Evolutionary conservation across 1,140 invertebrate genomes (phyloP).

Genomic region (Zaprionus ghesquierei): DNA sequence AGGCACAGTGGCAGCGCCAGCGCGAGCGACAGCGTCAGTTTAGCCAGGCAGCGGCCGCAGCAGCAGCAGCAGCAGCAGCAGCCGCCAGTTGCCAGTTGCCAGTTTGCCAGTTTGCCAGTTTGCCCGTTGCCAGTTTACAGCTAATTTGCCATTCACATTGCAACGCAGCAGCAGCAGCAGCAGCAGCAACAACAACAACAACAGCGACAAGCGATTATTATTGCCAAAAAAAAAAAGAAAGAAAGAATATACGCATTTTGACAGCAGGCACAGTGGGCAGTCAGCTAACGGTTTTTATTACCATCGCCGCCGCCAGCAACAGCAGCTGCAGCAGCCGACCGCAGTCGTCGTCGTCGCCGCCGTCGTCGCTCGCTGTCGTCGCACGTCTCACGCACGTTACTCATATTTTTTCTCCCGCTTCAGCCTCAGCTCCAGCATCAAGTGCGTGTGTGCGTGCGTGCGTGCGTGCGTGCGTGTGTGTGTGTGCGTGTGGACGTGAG

Average conservation of each 20-base stretch:
- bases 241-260: constrained; percentile 4
- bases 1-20: neutral
- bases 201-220: constrained; percentile 34
- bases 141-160: constrained; percentile 58
- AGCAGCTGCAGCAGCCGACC: neutral
- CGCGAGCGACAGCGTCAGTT: neutral
- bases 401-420: constrained; percentile 37
- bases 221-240: constrained; percentile 24
- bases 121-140: constrained; percentile 37
- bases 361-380: too few relatives aligned
- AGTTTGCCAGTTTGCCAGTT: constrained; percentile 15
- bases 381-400: constrained; percentile 45
- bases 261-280: constrained; percentile 18
- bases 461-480: constrained; percentile 22
- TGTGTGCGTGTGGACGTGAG: constrained; percentile 33
- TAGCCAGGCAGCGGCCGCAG: neutral
- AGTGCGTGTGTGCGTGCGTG: neutral
- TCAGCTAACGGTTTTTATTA: constrained; percentile 45
- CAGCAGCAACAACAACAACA: constrained; percentile 22
- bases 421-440: constrained; percentile 7
- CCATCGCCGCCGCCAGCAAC: constrained; percentile 9
- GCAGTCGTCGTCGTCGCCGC: neutral
- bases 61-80: constrained; percentile 35
- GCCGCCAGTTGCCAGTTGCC: constrained; percentile 41
- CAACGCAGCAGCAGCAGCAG: too few relatives aligned